Percentiles rank a stretch among this genome's conserved stretches.
phyloP scores from a whole-genome alignment of 1,140 invertebrate genomes.

The Eciton burchellii region DNA sequence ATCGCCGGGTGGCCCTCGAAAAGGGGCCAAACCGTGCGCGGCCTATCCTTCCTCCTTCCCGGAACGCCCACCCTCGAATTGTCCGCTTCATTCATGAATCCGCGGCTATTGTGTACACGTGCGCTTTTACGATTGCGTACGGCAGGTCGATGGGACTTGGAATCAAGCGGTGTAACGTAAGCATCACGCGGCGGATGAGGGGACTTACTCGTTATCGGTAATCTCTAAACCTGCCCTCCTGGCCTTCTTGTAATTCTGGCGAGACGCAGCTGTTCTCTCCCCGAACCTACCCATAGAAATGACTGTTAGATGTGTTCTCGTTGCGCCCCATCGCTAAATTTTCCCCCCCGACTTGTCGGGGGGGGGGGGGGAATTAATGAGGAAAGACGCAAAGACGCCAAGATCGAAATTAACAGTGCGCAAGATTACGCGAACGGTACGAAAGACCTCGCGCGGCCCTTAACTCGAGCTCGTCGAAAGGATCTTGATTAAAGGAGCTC shows the following conservation, averaged over 20 bases:
- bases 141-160: slow-evolving; percentile 31
- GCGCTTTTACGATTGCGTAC: slow-evolving; percentile 49
- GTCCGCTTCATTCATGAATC: slow-evolving; percentile 53
- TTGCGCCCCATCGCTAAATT: too few relatives aligned
- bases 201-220: not conserved
- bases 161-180: slow-evolving; percentile 46
- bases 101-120: slow-evolving; percentile 44
- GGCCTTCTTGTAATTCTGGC: not conserved
- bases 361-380: not conserved
- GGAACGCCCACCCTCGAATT: slow-evolving; percentile 44
- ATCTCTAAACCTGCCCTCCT: not conserved
- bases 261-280: not conserved
- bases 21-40: slow-evolving; percentile 46
- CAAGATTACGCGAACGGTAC: not conserved
- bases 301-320: too few relatives aligned
- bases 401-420: not conserved
- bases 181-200: slow-evolving; percentile 41
- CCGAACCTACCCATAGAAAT: not conserved
- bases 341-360: too few relatives aligned
- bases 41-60: slow-evolving; percentile 11
- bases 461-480: too few relatives aligned
- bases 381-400: not conserved
- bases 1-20: slow-evolving; percentile 70
- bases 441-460: too few relatives aligned
- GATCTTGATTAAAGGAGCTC: not conserved